Evolutionary conservation across 2,113 vertebrate species (phyloP).

Genomic region (Mellivora capensis): DNA sequence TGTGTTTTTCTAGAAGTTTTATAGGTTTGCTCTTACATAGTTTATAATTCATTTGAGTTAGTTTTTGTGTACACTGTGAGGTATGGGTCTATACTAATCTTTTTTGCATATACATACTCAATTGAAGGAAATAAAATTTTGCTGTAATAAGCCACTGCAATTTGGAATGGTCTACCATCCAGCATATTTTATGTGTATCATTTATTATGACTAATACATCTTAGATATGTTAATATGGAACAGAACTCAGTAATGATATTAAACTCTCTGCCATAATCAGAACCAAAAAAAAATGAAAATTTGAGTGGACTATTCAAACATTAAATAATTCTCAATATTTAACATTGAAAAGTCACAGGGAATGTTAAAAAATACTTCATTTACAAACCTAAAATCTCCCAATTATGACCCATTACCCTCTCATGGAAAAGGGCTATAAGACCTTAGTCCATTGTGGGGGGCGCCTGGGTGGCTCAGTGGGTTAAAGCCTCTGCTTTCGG

Average conservation of each 20-base stretch:
- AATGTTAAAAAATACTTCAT: not conserved
- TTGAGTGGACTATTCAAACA: not conserved
- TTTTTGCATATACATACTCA: slow-evolving; percentile 1
- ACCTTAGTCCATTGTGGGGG: not conserved
- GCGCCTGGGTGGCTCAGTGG: too few species aligned
- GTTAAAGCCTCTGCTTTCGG: too few species aligned
- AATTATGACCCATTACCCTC: not conserved
- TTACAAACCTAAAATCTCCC: not conserved
- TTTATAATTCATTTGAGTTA: not conserved
- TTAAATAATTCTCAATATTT: not conserved
- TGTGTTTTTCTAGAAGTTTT: not conserved
- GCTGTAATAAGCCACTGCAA: not conserved
- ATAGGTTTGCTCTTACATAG: not conserved
- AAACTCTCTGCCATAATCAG: not conserved
- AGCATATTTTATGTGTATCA: not conserved
- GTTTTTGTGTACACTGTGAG: not conserved
- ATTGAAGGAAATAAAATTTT: not conserved
- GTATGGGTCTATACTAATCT: not conserved
- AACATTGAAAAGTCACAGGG: not conserved
- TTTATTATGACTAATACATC: not conserved
- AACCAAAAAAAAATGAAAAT: slow-evolving; percentile 6
- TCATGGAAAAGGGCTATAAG: not conserved
- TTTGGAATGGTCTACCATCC: not conserved
- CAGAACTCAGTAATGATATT: not conserved
- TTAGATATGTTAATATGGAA: not conserved